Evolutionary conservation across 2,888 invertebrate genomes (phyloP).

Genomic region (Pristionchus arcanus): DNA sequence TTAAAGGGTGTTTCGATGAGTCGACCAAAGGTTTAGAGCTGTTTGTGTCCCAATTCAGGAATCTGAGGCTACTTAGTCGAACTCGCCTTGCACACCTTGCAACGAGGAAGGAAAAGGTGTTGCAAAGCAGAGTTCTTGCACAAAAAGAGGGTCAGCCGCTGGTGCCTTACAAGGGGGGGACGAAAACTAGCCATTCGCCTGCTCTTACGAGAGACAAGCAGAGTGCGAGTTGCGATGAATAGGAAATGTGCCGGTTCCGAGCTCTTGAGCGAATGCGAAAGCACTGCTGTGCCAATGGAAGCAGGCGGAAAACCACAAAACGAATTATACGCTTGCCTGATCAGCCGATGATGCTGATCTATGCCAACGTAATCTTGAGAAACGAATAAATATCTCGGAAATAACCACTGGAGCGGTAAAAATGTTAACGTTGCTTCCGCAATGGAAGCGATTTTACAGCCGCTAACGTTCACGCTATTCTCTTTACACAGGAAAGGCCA

Average conservation of each 20-base stretch:
- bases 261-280: background rate
- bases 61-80: background rate
- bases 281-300: background rate
- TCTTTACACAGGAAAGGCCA: no score
- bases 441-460: no score
- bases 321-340: background rate
- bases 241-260: constrained; percentile 32
- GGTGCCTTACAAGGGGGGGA: constrained; percentile 29
- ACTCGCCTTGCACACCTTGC: no score
- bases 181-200: constrained; percentile 12
- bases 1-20: constrained; percentile 17
- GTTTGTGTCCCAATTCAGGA: background rate
- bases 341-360: background rate
- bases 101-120: no score
- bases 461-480: no score
- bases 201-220: background rate
- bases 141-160: background rate
- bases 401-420: no score
- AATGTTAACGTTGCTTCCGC: no score
- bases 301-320: background rate
- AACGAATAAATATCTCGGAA: no score
- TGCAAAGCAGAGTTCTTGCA: background rate
- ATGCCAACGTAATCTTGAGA: no score
- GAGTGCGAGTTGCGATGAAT: background rate
- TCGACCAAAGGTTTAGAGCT: no score